These are phyloP conservation scores for Carlito syrichta DNA, from an alignment of 2,113 vertebrate genomes.

Conservation along the genomic window DNA sequence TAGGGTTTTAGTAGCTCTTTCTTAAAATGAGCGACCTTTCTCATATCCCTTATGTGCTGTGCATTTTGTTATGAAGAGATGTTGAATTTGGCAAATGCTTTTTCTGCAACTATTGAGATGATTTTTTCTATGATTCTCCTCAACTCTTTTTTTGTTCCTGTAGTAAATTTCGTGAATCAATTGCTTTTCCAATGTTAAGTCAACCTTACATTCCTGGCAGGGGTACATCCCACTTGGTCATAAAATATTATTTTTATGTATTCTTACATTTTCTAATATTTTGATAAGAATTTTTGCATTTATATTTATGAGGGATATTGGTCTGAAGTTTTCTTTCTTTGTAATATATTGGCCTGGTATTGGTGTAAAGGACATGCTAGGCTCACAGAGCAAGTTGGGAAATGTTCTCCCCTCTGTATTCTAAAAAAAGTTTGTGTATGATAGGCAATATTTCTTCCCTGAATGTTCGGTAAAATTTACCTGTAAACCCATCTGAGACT, in stretches of 20 bases:
- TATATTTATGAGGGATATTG: neutral
- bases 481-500: neutral
- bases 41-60: too few species aligned
- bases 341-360: neutral
- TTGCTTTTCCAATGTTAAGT: neutral
- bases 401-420: neutral
- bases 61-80: too few species aligned
- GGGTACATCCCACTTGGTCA: neutral
- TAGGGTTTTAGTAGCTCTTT: too few species aligned
- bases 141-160: neutral
- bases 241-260: neutral
- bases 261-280: neutral
- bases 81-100: too few species aligned
- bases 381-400: neutral
- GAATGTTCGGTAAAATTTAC: neutral
- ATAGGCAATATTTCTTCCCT: neutral
- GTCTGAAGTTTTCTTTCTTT: neutral
- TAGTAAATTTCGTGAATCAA: neutral
- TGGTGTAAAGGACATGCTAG: neutral
- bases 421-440: neutral
- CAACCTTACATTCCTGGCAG: neutral
- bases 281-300: neutral
- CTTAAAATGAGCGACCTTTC: too few species aligned
- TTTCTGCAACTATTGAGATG: too few species aligned
- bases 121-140: neutral